Evolutionary conservation across 1,140 invertebrate species (phyloP), one percentile per base, ranked within the genome.

Genomic region (Physella acuta): DNA sequence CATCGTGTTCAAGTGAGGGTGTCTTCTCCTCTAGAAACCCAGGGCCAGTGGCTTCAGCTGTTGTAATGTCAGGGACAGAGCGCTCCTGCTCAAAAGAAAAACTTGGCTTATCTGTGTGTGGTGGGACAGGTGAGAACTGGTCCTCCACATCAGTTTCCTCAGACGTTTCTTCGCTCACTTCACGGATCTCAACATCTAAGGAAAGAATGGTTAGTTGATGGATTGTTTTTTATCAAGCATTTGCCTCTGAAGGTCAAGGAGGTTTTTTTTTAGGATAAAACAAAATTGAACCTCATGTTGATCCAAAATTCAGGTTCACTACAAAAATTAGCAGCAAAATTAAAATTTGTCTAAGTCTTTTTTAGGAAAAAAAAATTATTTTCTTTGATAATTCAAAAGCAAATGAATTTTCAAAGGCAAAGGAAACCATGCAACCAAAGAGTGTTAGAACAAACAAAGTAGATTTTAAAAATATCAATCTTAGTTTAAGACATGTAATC

Each of bases 131-230:
- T 71, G 80, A 79, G 70, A 79, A 82, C 73, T 81, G 79, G 68
- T 83, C 81, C 62, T 82, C 79, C 26, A 78, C 77, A 71, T 80
- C 78, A 56, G 76, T 81, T 70, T 78, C 78, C 58, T 76, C 77
- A 26, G 76, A 75, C 71, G 78, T 79, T 67, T 76, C 78, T 70
- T 79, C 75, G 67, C 71, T 76, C 68, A 68, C 72, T 72, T 79
- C 75, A 68, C 72, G 72, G 58, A 75, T 71, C 64, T 78, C 77
- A 68, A 76, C 76, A 79, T 79, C 79, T 80, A 79, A 51, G 73
- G 71, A 78, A 77, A 70, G 66, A 76, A 73, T 59, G 44, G 69
- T 72, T 74, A 76, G 66, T 70, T 24, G 20, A 63, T 44, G 24
- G 39, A 24, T 34, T 3, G n/a, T 63, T 63, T n/a, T n/a, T 5